Evolutionary conservation across 2,888 invertebrate genomes (phyloP), one percentile per base, ranked within the genome.

Genomic region (Periphyllus acericola): DNA sequence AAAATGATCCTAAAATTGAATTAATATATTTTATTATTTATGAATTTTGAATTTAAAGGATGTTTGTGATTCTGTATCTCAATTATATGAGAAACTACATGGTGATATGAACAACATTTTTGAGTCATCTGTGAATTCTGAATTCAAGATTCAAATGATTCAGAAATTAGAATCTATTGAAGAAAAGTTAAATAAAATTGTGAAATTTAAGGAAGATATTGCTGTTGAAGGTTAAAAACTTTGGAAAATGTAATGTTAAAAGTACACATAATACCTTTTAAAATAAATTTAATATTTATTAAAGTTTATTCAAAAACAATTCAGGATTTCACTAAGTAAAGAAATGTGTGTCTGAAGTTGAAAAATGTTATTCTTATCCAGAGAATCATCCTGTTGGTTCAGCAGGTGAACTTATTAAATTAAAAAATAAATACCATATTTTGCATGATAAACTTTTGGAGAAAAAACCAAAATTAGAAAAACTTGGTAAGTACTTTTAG

Each of bases 331-430:
- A 66, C 66, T 29, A 87, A 60, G 9, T 87, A 19, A 60, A 87
- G 75, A 87, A 87, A 46, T 87, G 87, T 75, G 87, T 87, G 66
- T 87, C 87, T 46, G 87, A 87, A 87, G 87, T 87, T 19, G 87
- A 87, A 46, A 87, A 81, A 75, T 29, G 74, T 74, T 74, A 87
- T 87, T 80, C 87, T 9, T 87, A 87, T 74, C 60, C 81, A 80
- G 80, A 87, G 0, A 87, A 81, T 9, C 81, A 87, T 74, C 81
- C 74, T 74, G 21, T 87, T 46, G 40, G 36, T 75, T 81, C 87
- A 81, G 87, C 87, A 25, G 46, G 87, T 75, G 87, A 87, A 74
- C 87, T 87, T 75, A 60, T 87, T 11, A 87, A 87, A 14, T 74
- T 87, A 81, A 87, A 87, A 19, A 87, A 87, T 71, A 87, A 87